phyloP scores from a whole-genome alignment of 2,113 vertebrate species.

The Peromyscus leucopus region DNA sequence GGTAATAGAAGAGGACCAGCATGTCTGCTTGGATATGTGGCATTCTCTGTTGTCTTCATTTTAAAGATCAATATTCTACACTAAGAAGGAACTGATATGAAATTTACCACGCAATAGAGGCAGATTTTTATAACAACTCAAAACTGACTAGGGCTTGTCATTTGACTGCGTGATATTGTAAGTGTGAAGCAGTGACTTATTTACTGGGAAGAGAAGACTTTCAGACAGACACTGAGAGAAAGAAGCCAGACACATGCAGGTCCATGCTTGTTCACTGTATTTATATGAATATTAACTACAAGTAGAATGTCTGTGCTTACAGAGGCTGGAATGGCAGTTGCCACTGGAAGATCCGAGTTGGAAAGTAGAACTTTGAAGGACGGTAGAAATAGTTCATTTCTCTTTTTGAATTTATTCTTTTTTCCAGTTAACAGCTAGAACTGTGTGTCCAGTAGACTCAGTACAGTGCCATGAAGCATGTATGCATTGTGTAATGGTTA shows the following conservation, averaged over 20 bases:
- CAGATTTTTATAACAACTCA: not conserved
- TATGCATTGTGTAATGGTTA: not conserved
- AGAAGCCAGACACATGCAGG: not conserved
- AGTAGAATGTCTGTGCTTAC: no score
- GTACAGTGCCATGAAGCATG: not conserved
- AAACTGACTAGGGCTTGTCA: not conserved
- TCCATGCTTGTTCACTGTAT: no score
- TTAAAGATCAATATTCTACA: not conserved
- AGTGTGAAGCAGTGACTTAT: not conserved
- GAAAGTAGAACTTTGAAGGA: not conserved
- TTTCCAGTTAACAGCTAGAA: not conserved
- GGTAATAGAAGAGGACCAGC: not conserved
- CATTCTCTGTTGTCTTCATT: not conserved
- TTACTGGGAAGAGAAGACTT: not conserved
- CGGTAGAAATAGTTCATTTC: not conserved
- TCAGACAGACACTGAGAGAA: not conserved
- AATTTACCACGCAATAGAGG: not conserved
- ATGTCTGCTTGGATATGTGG: not conserved
- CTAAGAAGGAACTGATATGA: not conserved
- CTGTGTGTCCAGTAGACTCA: not conserved
- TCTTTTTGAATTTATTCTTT: not conserved
- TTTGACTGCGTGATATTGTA: not conserved
- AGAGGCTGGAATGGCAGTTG: no score
- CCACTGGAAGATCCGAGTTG: not conserved
- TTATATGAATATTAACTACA: not conserved